phyloP scores from a whole-genome alignment of 92 coral and sea anemone genomes.

The Paramuricea clavata region DNA sequence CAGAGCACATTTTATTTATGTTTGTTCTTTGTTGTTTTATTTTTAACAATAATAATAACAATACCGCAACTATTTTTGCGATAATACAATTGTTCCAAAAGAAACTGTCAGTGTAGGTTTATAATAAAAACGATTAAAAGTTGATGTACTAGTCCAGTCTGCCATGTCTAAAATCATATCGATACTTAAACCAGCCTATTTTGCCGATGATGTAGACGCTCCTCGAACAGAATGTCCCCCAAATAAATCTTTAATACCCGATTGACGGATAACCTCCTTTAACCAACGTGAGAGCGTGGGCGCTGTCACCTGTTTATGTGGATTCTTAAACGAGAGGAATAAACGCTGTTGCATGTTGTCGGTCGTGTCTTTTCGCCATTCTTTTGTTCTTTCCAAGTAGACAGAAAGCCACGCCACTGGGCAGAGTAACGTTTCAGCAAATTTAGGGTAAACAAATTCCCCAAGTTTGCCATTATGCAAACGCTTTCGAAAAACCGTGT shows the following conservation, averaged over 20 bases:
- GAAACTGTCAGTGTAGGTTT: neutral
- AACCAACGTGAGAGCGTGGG: constrained; percentile 42
- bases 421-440: neutral
- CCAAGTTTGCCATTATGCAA: no score
- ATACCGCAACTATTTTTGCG: no score
- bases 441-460: neutral
- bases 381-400: neutral
- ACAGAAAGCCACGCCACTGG: neutral
- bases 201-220: constrained; percentile 43
- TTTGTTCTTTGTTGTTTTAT: no score
- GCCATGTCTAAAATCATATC: constrained; percentile 38
- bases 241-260: constrained; percentile 35
- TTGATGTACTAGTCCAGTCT: constrained; percentile 51
- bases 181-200: constrained; percentile 44
- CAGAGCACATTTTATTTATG: no score
- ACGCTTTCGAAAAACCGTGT: no score
- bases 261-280: constrained; percentile 31
- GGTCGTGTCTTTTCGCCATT: neutral
- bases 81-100: neutral
- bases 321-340: constrained; percentile 33
- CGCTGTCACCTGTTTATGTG: constrained; percentile 35
- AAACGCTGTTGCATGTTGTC: constrained; percentile 1
- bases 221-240: constrained; percentile 57
- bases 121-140: constrained; percentile 24
- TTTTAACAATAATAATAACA: no score